Percentiles rank a stretch among this genome's conserved stretches.
These are phyloP conservation scores for Cyprinella venusta DNA, from an alignment of 2,797 vertebrate genomes.

Conservation along the genomic window DNA sequence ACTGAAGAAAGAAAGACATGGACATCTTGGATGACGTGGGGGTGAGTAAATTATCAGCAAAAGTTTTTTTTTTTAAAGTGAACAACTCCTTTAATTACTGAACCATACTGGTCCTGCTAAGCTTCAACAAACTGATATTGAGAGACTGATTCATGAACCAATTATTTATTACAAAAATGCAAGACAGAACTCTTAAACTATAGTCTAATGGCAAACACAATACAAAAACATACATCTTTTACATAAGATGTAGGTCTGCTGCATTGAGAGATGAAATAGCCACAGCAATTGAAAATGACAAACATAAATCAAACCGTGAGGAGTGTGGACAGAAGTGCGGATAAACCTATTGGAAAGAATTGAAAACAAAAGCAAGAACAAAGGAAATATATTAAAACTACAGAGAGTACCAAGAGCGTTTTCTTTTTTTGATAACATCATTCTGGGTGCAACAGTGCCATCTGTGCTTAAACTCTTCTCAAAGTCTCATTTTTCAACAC, in stretches of 20 bases:
- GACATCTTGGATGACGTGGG: no score
- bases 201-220: conserved; percentile 79
- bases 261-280: conserved; percentile 56
- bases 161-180: conserved; percentile 80
- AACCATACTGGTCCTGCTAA: no score
- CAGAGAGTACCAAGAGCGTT: conserved; percentile 48
- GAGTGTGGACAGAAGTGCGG: conserved; percentile 43
- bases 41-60: no score
- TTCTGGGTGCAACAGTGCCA: conserved; percentile 13
- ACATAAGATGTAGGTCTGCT: conserved; percentile 65
- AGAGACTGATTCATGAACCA: conserved; percentile 61
- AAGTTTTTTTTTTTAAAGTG: no score
- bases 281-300: conserved; percentile 58
- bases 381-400: conserved; percentile 44
- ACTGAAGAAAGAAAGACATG: no score
- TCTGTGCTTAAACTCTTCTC: conserved; percentile 42
- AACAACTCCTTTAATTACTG: no score
- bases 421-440: conserved; percentile 39
- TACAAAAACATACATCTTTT: conserved; percentile 71
- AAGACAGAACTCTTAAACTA: conserved; percentile 75
- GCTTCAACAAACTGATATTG: background rate
- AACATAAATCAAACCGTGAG: conserved; percentile 52
- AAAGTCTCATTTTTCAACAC: conserved; percentile 35
- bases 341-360: conserved; percentile 42
- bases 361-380: conserved; percentile 41